Conservation (phyloP, 2,113 vertebrate species). For the Pristiophorus japonicus region DNA sequence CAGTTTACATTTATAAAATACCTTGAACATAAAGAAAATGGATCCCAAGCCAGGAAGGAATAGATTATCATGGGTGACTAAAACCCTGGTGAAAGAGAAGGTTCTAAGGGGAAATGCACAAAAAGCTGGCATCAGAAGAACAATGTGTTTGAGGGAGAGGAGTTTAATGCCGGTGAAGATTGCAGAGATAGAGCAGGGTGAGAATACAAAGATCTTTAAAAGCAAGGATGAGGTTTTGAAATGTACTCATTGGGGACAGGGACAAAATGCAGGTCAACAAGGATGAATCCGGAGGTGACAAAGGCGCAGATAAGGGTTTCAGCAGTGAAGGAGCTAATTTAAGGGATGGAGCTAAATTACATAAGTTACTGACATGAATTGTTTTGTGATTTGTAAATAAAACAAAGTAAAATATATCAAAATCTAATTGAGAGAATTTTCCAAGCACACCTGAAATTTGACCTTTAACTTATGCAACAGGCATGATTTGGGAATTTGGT, state of each 20-base stretch:
- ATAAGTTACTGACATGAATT: not conserved
- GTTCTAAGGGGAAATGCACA: not conserved
- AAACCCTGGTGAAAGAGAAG: not conserved
- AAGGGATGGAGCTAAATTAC: not conserved
- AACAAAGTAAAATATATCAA: not conserved
- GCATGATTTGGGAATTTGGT: conserved; percentile 6
- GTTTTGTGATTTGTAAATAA: not conserved
- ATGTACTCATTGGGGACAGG: not conserved
- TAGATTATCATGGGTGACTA: not conserved
- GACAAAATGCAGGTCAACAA: not conserved
- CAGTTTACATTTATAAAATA: not conserved
- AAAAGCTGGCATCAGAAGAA: not conserved
- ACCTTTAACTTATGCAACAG: not conserved
- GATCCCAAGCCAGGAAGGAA: not conserved
- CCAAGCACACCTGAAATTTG: not conserved
- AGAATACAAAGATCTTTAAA: not conserved
- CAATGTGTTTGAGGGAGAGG: not conserved
- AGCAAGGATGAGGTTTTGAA: not conserved
- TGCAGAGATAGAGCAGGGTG: not conserved
- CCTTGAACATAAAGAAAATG: not conserved
- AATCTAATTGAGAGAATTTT: conserved; percentile 14
- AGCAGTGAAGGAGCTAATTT: not conserved
- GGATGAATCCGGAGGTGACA: not conserved
- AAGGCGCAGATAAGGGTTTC: not conserved
- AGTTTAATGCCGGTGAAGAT: not conserved